These are phyloP conservation scores for Neoitamus cyanurus DNA, from an alignment of 2,888 invertebrate species.

Conservation along the genomic window DNA sequence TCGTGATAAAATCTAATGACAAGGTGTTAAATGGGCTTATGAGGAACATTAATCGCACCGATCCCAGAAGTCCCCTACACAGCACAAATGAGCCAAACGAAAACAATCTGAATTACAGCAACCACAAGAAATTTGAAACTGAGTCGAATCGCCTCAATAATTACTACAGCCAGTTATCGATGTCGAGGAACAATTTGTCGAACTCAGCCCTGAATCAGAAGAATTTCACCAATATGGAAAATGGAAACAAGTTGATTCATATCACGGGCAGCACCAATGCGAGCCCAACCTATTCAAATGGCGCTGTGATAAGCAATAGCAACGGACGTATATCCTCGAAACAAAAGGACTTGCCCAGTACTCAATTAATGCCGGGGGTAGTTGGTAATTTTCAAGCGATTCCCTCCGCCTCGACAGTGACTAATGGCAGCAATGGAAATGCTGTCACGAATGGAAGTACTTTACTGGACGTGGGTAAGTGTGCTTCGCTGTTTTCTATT, in stretches of 20 bases:
- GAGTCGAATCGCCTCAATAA: constrained; percentile 65
- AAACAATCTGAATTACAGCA: constrained; percentile 47
- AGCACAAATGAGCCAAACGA: constrained; percentile 4
- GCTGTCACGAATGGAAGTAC: constrained; percentile 34
- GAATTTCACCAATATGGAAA: constrained; percentile 42
- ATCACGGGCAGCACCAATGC: constrained; percentile 4
- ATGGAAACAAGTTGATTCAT: constrained; percentile 49
- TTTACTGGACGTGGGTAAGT: constrained; percentile 34
- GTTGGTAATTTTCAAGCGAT: constrained; percentile 4
- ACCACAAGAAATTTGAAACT: constrained; percentile 64
- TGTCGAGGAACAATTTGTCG: constrained; percentile 60
- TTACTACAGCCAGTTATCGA: constrained; percentile 62
- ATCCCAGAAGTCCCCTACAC: constrained; percentile 32
- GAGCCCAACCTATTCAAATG: constrained; percentile 48
- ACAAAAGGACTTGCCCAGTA: constrained; percentile 20
- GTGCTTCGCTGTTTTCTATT: constrained; percentile 27
- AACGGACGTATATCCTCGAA: not conserved
- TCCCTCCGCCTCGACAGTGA: constrained; percentile 15
- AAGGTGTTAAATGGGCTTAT: constrained; percentile 64
- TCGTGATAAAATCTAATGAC: constrained; percentile 62
- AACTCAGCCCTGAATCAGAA: constrained; percentile 45
- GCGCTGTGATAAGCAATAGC: constrained; percentile 47
- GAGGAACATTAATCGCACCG: constrained; percentile 61
- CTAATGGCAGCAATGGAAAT: constrained; percentile 41
- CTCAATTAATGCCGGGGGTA: not conserved